phyloP scores from a whole-genome alignment of 2,113 vertebrate species.

The Panurus biarmicus region DNA sequence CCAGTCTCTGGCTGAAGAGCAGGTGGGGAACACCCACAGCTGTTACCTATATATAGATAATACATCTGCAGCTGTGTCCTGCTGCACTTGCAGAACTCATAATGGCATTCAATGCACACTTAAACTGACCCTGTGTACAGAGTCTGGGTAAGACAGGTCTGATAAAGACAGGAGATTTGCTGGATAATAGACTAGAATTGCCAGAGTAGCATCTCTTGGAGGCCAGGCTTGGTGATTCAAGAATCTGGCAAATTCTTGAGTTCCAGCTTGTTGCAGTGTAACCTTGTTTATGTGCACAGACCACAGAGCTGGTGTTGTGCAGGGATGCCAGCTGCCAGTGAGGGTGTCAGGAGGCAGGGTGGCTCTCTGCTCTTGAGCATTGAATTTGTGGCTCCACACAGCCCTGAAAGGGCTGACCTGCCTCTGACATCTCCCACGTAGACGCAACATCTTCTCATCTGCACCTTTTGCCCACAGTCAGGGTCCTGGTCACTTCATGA shows the following conservation, averaged over 20 bases:
- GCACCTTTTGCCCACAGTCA: neutral
- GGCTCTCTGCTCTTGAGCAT: neutral
- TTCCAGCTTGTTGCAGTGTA: neutral
- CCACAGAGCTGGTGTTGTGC: neutral
- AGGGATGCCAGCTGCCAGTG: neutral
- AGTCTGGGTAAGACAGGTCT: neutral
- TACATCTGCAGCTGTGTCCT: neutral
- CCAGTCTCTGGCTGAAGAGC: neutral
- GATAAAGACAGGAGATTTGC: neutral
- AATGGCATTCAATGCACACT: neutral
- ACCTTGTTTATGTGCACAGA: accelerated
- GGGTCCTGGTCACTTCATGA: accelerated
- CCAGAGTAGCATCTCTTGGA: neutral
- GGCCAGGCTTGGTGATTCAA: neutral
- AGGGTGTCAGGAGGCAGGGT: neutral
- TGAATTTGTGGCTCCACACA: neutral
- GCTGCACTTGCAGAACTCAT: neutral
- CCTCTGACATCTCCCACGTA: neutral
- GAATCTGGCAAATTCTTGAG: neutral
- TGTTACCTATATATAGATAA: neutral
- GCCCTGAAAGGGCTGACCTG: neutral
- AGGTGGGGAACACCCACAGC: neutral
- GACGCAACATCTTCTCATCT: neutral
- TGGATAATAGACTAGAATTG: neutral
- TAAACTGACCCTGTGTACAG: neutral